These are phyloP conservation scores for Amphiduros pacificus DNA, from an alignment of 2,888 invertebrate species.

Conservation along the genomic window DNA sequence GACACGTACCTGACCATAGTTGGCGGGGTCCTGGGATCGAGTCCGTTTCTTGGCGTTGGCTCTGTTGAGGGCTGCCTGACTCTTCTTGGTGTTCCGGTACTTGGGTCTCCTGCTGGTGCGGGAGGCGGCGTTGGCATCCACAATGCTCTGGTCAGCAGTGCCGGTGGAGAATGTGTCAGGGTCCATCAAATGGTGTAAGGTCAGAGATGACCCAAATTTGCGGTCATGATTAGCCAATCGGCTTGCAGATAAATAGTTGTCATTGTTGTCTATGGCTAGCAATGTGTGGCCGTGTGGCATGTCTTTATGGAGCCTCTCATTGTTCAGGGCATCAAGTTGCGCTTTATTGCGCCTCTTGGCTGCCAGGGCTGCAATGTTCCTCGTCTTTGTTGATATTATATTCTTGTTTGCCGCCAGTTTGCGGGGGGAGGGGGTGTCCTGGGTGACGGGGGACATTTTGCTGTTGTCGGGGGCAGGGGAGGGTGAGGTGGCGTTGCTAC, in stretches of 20 bases:
- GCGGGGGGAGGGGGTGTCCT: not conserved
- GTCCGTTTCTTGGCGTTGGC: conserved; percentile 2
- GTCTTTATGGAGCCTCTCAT: not conserved
- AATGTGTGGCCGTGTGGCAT: not conserved
- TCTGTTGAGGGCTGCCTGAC: too few species aligned
- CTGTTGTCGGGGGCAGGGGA: not conserved
- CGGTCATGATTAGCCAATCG: conserved; percentile 51
- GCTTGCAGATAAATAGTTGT: conserved; percentile 43
- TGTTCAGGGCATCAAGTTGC: conserved; percentile 34
- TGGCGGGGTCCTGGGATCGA: conserved; percentile 1
- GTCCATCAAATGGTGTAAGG: conserved; percentile 5
- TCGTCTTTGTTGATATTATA: conserved; percentile 45
- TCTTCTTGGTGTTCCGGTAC: too few species aligned
- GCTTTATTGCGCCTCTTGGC: conserved; percentile 45
- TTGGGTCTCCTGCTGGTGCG: too few species aligned
- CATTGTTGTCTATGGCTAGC: conserved; percentile 27
- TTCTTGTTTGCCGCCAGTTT: not conserved
- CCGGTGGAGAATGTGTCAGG: conserved; percentile 2
- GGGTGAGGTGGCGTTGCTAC: conserved; percentile 6
- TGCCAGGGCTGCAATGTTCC: conserved; percentile 54
- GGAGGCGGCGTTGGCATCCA: too few species aligned
- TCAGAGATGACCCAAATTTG: conserved; percentile 28
- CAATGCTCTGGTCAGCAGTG: too few species aligned
- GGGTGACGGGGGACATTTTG: not conserved
- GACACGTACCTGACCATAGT: too few species aligned